Evolutionary conservation across 2,888 invertebrate species (phyloP).

Genomic region (Parasteatoda lunata): DNA sequence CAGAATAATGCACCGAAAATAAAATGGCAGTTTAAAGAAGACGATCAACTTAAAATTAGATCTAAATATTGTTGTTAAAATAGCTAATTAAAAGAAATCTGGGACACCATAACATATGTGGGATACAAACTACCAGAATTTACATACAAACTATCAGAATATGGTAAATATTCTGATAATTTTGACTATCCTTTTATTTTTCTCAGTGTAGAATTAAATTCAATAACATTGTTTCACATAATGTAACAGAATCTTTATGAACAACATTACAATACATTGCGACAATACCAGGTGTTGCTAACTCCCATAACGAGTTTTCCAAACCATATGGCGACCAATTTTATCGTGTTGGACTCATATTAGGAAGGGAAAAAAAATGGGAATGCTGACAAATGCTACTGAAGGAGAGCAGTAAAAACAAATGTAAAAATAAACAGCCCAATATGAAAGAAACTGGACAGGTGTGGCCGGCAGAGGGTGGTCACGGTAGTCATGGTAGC

Average conservation of each 20-base stretch:
- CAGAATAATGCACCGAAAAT: too few species aligned
- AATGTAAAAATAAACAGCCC: slow-evolving; percentile 28
- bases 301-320: background rate
- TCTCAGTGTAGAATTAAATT: too few species aligned
- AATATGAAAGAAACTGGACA: slow-evolving; percentile 45
- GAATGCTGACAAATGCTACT: slow-evolving; percentile 36
- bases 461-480: slow-evolving; percentile 55
- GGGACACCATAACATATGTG: too few species aligned
- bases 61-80: too few species aligned
- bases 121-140: too few species aligned
- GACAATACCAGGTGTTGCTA: slow-evolving; percentile 31
- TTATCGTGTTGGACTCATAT: background rate
- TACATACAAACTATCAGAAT: too few species aligned
- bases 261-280: slow-evolving; percentile 22
- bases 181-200: too few species aligned
- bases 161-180: too few species aligned
- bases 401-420: slow-evolving; percentile 26
- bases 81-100: too few species aligned
- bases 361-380: background rate
- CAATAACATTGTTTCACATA: background rate
- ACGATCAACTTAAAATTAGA: too few species aligned
- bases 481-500: slow-evolving; percentile 62
- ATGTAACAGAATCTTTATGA: background rate
- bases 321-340: slow-evolving; percentile 48
- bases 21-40: too few species aligned